Base-by-base conservation (phyloP, 1,140 invertebrate species). In the Sipha flava region DNA sequence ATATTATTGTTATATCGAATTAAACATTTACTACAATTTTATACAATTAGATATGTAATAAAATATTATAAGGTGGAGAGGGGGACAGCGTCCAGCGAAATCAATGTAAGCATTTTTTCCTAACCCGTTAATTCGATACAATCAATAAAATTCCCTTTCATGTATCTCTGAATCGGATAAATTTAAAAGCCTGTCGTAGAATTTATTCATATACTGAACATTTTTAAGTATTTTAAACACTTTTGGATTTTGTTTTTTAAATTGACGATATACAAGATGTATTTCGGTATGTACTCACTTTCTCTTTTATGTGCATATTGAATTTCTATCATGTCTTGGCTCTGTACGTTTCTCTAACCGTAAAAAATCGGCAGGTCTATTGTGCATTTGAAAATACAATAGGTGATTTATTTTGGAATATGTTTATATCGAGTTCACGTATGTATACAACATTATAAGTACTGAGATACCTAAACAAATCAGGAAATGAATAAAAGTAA, bases 241-340 rank as follows among this genome's bases (percentile, higher is more conserved):
- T 66, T 66, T 66, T 26, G 37, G 64, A 40, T 66, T 43, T 66
- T 62, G 16, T 66, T 43, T 66, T 23, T 66, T 21, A 21, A 43
- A 66, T 43, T 66, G 21, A 66, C 64, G 23, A 66, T 3, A n/a
- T 52, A 49, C 7, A 45, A 70, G 23, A 45, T 72, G 45, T 49
- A 49, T 72, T 72, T 45, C 26, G 68, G 43, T 49, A 49, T 18
- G 26, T 72, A 72, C 47, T 34, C n/a, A 54, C 72, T 75, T 75
- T 75, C 72, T 75, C 72, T 75, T 75, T 75, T 49, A 18, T 18
- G 26, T 49, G 37, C 45, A 31, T 52, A 73, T 66, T 40, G 62
- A 66, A 49, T 73, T 75, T 52, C 47, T 75, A 75, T 75, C 49
- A 52, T 75, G 49, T 75, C 52, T 75, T 31, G n/a, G 72, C 68